Evolutionary conservation across 2,888 invertebrate species (phyloP).

Genomic region (Elmis aenea): DNA sequence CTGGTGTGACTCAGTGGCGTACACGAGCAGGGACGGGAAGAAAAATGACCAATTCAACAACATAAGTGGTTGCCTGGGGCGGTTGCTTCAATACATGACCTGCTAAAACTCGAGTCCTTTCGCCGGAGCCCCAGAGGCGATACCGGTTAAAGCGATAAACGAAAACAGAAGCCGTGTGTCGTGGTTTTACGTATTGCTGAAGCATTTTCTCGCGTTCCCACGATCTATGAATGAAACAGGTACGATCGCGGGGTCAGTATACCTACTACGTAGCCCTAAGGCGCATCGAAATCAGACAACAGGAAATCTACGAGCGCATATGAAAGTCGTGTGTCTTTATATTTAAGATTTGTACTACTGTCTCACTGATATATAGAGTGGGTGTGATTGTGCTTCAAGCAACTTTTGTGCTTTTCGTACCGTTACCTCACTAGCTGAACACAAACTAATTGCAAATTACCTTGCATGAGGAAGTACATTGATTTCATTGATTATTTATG

Average conservation of each 20-base stretch:
- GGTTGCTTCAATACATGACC: constrained; percentile 8
- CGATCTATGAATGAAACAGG: constrained; percentile 44
- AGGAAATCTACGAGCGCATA: constrained; percentile 30
- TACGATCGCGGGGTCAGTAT: constrained; percentile 43
- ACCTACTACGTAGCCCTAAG: constrained; percentile 35
- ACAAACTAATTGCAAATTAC: constrained; percentile 22
- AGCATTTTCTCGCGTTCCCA: constrained; percentile 34
- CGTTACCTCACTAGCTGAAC: constrained; percentile 20
- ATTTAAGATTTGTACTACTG: constrained; percentile 11
- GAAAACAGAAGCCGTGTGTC: constrained; percentile 17
- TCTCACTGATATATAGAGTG: constrained; percentile 20
- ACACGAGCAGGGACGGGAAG: not conserved
- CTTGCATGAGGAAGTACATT: constrained; percentile 18
- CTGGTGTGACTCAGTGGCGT: no score
- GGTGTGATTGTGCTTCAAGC: constrained; percentile 19
- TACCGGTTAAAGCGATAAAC: not conserved
- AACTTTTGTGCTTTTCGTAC: constrained; percentile 13
- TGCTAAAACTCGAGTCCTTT: constrained; percentile 14
- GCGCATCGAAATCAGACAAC: constrained; percentile 27
- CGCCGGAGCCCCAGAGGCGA: constrained; percentile 10
- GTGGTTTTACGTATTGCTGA: constrained; percentile 12
- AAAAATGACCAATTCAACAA: constrained; percentile 7
- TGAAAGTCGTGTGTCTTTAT: constrained; percentile 9
- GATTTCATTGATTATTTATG: no score
- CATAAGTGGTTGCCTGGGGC: constrained; percentile 11